These are phyloP conservation scores for Andrena chrysosceles DNA, from an alignment of 2,888 invertebrate species.

Conservation along the genomic window DNA sequence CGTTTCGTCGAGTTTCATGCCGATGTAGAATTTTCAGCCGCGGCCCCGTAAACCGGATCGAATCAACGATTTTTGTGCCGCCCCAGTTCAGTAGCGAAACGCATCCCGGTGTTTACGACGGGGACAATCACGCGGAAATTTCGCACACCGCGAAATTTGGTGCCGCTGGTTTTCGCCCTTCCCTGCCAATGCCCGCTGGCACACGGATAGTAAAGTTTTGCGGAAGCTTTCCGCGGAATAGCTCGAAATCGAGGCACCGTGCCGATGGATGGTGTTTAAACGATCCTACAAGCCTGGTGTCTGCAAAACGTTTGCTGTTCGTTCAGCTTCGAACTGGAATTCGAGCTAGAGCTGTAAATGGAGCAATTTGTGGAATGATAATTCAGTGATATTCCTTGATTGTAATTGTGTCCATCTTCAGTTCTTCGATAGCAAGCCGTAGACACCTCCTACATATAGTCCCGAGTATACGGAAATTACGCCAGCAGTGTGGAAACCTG, in stretches of 20 bases:
- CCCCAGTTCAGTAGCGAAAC: background rate
- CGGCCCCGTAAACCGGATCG: constrained; percentile 42
- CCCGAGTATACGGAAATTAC: too few species aligned
- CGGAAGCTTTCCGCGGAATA: constrained; percentile 8
- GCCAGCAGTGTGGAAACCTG: constrained; percentile 7
- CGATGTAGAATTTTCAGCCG: constrained; percentile 35
- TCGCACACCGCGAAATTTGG: constrained; percentile 34
- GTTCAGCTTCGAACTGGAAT: background rate
- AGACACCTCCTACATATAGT: too few species aligned
- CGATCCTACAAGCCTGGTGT: background rate
- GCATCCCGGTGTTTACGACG: constrained; percentile 44
- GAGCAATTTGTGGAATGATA: too few species aligned
- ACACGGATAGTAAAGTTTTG: constrained; percentile 21
- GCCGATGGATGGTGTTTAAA: background rate
- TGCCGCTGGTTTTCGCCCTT: constrained; percentile 11
- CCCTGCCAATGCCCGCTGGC: background rate
- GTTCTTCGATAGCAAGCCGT: too few species aligned
- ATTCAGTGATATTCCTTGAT: background rate
- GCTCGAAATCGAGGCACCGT: constrained; percentile 11
- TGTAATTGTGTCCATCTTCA: background rate
- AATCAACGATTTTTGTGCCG: constrained; percentile 47
- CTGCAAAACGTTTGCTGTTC: background rate
- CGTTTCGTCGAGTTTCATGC: constrained; percentile 16
- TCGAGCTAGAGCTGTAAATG: background rate
- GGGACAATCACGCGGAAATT: constrained; percentile 55